Base-by-base conservation (phyloP, 2,113 vertebrate genomes). In the Ailuropoda melanoleuca region DNA sequence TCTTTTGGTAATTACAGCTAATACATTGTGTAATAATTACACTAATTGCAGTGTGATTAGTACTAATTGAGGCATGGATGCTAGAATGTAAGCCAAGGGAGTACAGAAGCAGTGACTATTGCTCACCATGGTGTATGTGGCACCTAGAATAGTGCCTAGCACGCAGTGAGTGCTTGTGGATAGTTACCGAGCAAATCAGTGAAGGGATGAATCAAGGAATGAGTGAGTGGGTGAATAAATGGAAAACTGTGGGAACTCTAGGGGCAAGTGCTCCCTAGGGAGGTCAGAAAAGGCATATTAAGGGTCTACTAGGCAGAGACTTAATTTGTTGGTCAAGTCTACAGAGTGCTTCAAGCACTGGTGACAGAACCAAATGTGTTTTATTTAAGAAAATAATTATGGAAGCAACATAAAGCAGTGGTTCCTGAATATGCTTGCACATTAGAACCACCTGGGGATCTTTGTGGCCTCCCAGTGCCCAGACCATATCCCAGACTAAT, bases 1-100 rank as follows among this genome's bases (percentile, higher is more conserved):
- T 88, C 56, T 80, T 89, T 78, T 37, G 39, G 91, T 92, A 83
- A 86, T 97, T 75, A 53, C 18, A 89, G 18, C 43, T 86, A 46
- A 53, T 82, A 50, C 19, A 55, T 82, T 88, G 46, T 43, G 17
- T 70, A 92, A 58, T 93, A 43, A 68, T 66, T 84, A 48, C 10
- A 50, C 39, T 56, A 89, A 97, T 58, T 95, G 53, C 8, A 72
- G 1, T 70, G 53, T 58, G 56, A 0, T 92, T 66, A n/a, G 77
- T 90, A 29, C 78, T 66, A 37, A 93, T 77, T 46, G 43, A 96
- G 37, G 24, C 83, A 6, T 78, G 17, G 11, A 6, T 77, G 53
- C 37, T 88, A 70, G 64, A 62, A n/a, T 68, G 3, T 77, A 70
- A 87, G 31, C 46, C 81, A 21, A 24, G 37, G 34, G 24, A 37